Conservation (phyloP, 2,113 vertebrate genomes). For the Rynchops niger region DNA sequence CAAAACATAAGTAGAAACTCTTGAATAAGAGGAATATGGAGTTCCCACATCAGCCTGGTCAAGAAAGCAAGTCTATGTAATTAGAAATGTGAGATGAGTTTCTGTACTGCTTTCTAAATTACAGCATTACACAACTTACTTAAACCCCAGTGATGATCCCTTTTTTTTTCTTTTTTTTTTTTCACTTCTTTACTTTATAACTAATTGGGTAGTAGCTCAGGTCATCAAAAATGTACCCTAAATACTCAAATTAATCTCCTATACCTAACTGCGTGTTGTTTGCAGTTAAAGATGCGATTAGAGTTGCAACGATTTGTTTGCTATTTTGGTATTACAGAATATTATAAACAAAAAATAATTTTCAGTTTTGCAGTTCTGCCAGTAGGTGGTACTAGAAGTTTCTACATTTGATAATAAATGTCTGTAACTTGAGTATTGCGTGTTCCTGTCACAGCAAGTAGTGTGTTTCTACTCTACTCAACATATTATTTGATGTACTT, state of each 20-base stretch:
- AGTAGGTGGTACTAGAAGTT: slow-evolving; percentile 62
- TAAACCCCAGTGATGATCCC: neutral
- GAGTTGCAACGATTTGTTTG: neutral
- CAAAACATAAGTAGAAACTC: neutral
- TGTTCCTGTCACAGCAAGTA: neutral
- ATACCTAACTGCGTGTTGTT: neutral
- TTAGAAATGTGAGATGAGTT: neutral
- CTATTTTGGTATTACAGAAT: neutral
- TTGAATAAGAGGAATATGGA: neutral
- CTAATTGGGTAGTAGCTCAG: neutral
- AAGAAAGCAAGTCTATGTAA: neutral
- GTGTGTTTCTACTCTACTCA: neutral
- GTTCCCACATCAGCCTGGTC: neutral
- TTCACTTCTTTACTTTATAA: neutral
- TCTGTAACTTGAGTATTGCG: neutral
- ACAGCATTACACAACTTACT: neutral
- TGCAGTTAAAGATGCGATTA: neutral
- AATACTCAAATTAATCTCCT: neutral
- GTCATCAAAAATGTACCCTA: neutral
- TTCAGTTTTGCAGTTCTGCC: neutral
- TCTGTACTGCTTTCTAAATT: neutral
- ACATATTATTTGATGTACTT: neutral
- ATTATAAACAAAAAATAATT: neutral
- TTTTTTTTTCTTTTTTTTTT: neutral
- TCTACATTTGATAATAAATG: neutral